Conservation (phyloP, 2,888 invertebrate species). For the Apeira syringaria region DNA sequence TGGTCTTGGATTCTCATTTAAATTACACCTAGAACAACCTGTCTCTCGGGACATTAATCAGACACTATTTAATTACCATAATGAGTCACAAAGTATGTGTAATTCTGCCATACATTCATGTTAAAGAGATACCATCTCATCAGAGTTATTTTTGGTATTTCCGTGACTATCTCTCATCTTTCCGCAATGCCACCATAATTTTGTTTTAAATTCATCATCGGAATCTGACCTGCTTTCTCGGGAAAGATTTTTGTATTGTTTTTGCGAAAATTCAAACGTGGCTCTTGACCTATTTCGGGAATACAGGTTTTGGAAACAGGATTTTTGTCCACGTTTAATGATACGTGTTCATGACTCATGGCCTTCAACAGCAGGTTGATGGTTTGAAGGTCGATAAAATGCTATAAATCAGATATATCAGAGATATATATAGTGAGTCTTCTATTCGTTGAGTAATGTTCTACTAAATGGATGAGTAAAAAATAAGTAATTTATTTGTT, state of each 20-base stretch:
- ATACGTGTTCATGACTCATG: slow-evolving; percentile 5
- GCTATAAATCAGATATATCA: too few species aligned
- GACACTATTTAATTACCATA: slow-evolving; percentile 5
- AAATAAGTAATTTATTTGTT: too few species aligned
- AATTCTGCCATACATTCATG: slow-evolving; percentile 18
- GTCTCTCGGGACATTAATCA: slow-evolving; percentile 7
- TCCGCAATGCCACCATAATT: slow-evolving; percentile 24
- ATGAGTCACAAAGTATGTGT: slow-evolving; percentile 8
- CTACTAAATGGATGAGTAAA: too few species aligned
- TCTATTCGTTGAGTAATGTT: too few species aligned
- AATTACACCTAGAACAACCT: slow-evolving; percentile 2
- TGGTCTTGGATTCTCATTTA: slow-evolving; percentile 5
- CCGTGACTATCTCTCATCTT: slow-evolving; percentile 27
- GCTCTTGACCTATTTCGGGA: background rate
- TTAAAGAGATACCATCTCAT: slow-evolving; percentile 25
- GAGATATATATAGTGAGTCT: too few species aligned
- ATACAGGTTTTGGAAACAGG: slow-evolving; percentile 6
- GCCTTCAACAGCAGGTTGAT: slow-evolving; percentile 3
- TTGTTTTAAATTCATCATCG: slow-evolving; percentile 30
- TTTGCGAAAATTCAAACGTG: slow-evolving; percentile 4
- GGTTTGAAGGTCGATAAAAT: background rate
- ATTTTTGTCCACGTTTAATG: background rate
- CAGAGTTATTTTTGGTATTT: slow-evolving; percentile 24
- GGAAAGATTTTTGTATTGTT: slow-evolving; percentile 13
- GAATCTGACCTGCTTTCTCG: slow-evolving; percentile 27